phyloP scores from a whole-genome alignment of 2,113 vertebrate species.

The Eupsittula cactorum region DNA sequence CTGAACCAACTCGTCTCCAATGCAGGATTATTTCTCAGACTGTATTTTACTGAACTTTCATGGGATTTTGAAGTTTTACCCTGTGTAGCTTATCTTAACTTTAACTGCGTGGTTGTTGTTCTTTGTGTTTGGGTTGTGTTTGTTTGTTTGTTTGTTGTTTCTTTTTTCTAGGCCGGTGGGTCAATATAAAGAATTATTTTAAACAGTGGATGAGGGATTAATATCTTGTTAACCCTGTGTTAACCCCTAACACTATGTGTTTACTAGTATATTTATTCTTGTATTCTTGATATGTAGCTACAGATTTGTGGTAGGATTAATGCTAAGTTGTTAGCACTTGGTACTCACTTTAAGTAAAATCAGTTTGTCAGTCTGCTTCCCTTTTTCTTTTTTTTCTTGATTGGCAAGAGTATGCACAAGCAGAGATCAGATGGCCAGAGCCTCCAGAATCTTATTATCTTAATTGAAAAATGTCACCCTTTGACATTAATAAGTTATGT shows the following conservation, averaged over 20 bases:
- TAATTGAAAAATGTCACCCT: slow-evolving; percentile 39
- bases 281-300: background rate
- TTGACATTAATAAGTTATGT: slow-evolving; percentile 22
- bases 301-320: background rate
- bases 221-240: background rate
- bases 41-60: background rate
- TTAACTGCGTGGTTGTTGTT: background rate
- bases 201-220: background rate
- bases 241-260: background rate
- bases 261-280: background rate
- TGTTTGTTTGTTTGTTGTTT: background rate
- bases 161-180: background rate
- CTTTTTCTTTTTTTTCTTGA: background rate
- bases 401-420: background rate
- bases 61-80: background rate
- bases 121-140: background rate
- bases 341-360: background rate
- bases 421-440: slow-evolving; percentile 20
- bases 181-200: background rate
- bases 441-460: slow-evolving; percentile 47
- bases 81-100: background rate
- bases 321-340: background rate
- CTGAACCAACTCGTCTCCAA: background rate
- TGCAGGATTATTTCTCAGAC: background rate
- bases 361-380: background rate